These are phyloP conservation scores for Dasyprocta punctata DNA, from an alignment of 2,113 vertebrate species.

Conservation along the genomic window DNA sequence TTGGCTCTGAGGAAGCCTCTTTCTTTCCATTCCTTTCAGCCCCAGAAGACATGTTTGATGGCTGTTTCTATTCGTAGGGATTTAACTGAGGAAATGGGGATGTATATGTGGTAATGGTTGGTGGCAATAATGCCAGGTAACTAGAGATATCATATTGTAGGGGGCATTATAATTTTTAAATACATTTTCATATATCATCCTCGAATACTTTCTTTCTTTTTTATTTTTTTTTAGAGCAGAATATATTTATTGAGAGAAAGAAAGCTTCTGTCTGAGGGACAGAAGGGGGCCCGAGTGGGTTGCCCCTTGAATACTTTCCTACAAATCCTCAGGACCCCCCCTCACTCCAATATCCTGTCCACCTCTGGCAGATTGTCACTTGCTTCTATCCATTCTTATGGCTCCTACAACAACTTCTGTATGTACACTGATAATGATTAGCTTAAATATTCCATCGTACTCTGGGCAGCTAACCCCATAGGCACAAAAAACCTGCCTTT, in stretches of 20 bases:
- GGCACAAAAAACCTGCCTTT: not conserved
- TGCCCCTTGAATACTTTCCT: not conserved
- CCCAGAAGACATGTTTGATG: not conserved
- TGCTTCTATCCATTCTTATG: not conserved
- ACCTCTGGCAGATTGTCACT: not conserved
- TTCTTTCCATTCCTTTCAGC: not conserved
- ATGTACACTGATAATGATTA: not conserved
- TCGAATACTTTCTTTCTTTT: too few relatives aligned
- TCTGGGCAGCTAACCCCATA: not conserved
- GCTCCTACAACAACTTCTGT: not conserved
- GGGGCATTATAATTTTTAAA: not conserved
- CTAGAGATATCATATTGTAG: not conserved
- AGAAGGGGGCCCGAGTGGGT: too few relatives aligned
- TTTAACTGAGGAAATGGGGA: not conserved
- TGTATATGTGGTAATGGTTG: not conserved
- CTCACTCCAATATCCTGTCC: not conserved
- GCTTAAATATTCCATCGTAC: not conserved
- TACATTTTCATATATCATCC: not conserved
- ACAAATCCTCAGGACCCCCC: not conserved
- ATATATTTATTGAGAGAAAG: too few relatives aligned
- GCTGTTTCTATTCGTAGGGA: not conserved
- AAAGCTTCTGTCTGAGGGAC: too few relatives aligned
- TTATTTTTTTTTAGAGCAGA: too few relatives aligned
- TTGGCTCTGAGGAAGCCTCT: not conserved
- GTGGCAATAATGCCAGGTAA: not conserved